Base-by-base conservation (phyloP, 1,140 invertebrate species). In the Cyphomyrmex costatus region DNA sequence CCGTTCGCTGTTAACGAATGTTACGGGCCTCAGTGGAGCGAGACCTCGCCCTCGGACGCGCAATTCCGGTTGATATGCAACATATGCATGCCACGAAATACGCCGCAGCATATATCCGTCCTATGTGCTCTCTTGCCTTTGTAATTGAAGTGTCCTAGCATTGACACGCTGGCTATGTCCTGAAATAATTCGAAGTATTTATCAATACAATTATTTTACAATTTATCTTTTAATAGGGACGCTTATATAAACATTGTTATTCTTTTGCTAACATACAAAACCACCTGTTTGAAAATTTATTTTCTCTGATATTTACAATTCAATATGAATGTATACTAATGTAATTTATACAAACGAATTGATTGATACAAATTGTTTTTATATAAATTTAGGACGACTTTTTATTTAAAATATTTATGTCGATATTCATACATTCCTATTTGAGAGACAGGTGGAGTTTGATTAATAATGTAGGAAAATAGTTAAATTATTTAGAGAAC, bases 31-130 rank as follows among this genome's bases (percentile, higher is more conserved):
- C 36, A 36, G 24, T 73, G 53, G 24, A 60, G 53, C 36, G 68
- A 74, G 58, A 74, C 79, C 79, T 60, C 66, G 46, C 53, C 53
- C 66, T 60, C 79, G 68, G 66, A 83, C 24, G 51, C 53, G 53
- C 79, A 83, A 83, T 83, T 83, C 27, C 79, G 36, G 68, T 60
- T 83, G 68, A 83, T 82, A 73, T 73, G 79, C 68, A 60, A 71
- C 68, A 83, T 60, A 74, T 83, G 68, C 53, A 83, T 60, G 24
- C 79, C 68, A 49, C 42, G 53, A 83, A 74, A 46, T 83, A 56
- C 53, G n/a, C 27, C 53, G 36, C 68, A 73, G 27, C 68, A 14
- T 33, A 60, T 60, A 74, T 74, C 66, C 53, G 36, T 42, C 24
- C 24, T 21, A 16, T 42, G 8, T 46, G 33, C 33, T 82, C 79